phyloP scores from a whole-genome alignment of 2,888 invertebrate species.

The Cacoxenus indagator region DNA sequence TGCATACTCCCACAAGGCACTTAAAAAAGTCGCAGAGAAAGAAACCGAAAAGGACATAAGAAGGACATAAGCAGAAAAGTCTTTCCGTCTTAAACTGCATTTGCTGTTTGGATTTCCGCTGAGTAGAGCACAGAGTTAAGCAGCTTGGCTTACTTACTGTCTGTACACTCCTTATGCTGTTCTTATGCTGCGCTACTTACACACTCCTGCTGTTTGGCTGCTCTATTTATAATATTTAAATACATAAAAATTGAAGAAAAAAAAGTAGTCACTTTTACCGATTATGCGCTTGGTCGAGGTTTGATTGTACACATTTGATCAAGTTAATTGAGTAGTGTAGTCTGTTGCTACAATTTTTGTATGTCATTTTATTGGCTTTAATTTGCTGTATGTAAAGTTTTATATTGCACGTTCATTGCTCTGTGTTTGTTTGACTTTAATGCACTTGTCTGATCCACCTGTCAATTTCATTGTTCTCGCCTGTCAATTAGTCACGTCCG shows the following conservation, averaged over 20 bases:
- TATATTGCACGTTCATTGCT: not conserved
- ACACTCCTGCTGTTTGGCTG: too few species aligned
- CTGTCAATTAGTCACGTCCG: not conserved
- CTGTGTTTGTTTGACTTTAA: not conserved
- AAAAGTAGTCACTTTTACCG: too few species aligned
- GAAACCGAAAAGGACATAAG: not conserved
- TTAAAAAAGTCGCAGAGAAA: conserved; percentile 7
- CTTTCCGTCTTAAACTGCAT: conserved; percentile 7
- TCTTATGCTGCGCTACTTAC: too few species aligned
- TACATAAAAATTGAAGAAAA: too few species aligned
- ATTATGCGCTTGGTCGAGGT: too few species aligned
- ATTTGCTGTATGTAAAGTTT: not conserved
- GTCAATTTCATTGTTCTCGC: conserved; percentile 3
- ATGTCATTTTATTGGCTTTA: not conserved
- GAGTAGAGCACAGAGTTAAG: not conserved
- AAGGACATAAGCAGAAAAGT: not conserved
- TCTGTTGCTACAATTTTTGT: too few species aligned
- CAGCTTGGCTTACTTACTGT: not conserved
- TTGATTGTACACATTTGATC: too few species aligned
- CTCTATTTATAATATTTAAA: too few species aligned
- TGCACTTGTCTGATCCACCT: not conserved
- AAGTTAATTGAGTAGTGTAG: too few species aligned
- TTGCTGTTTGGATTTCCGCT: not conserved
- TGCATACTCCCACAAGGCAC: conserved; percentile 10
- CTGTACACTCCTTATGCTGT: too few species aligned